Evolutionary conservation across 2,113 vertebrate species (phyloP).

Genomic region (Synodontis membranacea): DNA sequence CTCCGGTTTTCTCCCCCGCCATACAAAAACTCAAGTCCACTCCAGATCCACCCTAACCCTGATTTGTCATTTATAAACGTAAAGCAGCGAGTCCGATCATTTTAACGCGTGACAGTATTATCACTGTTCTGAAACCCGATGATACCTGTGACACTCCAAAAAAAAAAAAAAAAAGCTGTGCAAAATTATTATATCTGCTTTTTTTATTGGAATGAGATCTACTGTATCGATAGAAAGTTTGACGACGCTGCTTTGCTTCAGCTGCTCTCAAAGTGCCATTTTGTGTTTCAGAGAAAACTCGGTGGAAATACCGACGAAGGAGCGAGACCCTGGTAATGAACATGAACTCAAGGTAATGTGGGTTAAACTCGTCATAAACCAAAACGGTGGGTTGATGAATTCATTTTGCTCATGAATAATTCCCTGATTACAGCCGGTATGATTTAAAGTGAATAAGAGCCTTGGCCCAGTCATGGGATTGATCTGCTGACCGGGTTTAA

Average conservation of each 20-base stretch:
- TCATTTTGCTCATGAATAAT: not conserved
- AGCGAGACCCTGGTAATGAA: conserved; percentile 7
- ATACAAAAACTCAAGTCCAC: not conserved
- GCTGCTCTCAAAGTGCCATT: not conserved
- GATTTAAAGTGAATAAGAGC: not conserved
- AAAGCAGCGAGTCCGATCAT: not conserved
- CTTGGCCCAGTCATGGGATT: not conserved
- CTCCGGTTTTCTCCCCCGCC: not conserved
- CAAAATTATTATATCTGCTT: not conserved
- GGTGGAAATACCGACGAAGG: conserved; percentile 42
- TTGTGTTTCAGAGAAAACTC: conserved; percentile 48
- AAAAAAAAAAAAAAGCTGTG: too few species aligned
- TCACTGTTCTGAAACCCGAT: not conserved
- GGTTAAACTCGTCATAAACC: not conserved
- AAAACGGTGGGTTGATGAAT: not conserved
- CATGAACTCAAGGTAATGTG: conserved; percentile 46
- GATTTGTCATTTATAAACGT: too few species aligned
- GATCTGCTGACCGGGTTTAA: not conserved
- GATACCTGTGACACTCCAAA: not conserved
- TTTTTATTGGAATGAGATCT: not conserved
- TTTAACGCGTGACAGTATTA: not conserved
- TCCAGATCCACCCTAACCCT: not conserved
- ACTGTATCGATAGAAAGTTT: not conserved
- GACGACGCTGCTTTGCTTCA: not conserved
- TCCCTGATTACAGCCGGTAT: not conserved